Conservation (phyloP, 2,888 invertebrate genomes). For the Onchidella celtica region DNA sequence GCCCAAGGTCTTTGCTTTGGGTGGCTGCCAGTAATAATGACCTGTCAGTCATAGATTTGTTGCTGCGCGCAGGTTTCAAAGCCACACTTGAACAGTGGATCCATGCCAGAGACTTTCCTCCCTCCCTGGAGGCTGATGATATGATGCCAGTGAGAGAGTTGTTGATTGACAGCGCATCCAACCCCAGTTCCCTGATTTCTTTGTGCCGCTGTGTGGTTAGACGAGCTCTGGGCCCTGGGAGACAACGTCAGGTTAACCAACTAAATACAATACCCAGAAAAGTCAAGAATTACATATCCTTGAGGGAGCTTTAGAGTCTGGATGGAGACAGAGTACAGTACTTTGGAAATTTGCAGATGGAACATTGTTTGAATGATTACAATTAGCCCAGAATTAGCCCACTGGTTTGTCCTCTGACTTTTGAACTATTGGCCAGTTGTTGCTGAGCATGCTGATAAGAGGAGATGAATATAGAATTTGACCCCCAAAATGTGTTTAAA, state of each 20-base stretch:
- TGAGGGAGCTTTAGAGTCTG: conserved; percentile 35
- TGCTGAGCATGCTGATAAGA: too few relatives aligned
- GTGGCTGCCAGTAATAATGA: conserved; percentile 59
- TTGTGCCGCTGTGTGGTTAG: conserved; percentile 65
- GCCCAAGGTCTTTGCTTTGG: conserved; percentile 66
- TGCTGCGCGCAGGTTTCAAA: conserved; percentile 67
- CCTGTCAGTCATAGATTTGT: conserved; percentile 57
- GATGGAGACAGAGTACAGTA: too few relatives aligned
- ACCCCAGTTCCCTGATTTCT: conserved; percentile 61
- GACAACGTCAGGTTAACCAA: conserved; percentile 54
- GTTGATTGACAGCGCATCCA: conserved; percentile 56
- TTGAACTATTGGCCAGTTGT: too few relatives aligned
- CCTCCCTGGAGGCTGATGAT: conserved; percentile 21
- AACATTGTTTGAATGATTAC: too few relatives aligned
- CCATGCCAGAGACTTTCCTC: conserved; percentile 54
- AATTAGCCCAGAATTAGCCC: too few relatives aligned
- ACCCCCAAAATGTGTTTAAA: too few relatives aligned
- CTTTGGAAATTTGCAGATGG: too few relatives aligned
- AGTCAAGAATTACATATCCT: conserved; percentile 48
- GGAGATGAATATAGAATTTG: too few relatives aligned
- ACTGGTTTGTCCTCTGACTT: too few relatives aligned
- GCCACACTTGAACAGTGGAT: conserved; percentile 66
- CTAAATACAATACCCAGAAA: conserved; percentile 60
- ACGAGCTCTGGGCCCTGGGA: conserved; percentile 54
- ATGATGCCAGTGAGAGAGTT: conserved; percentile 46